These are phyloP conservation scores for Actinostola sp. DNA, from an alignment of 92 coral and sea anemone genomes.

Conservation along the genomic window DNA sequence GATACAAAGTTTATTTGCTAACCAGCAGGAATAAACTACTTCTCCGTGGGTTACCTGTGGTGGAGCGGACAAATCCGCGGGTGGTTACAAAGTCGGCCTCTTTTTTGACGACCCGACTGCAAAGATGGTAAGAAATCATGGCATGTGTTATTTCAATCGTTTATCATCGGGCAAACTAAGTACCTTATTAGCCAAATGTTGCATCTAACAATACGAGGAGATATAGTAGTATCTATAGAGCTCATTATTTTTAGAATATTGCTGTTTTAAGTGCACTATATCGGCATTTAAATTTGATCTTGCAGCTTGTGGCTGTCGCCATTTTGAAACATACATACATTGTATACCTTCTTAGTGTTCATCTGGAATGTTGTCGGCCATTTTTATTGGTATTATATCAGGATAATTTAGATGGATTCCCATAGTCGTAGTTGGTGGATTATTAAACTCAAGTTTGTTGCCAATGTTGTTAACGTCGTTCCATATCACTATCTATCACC, in stretches of 20 bases:
- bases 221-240: background rate
- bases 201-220: background rate
- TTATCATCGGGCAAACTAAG: conserved; percentile 55
- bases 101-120: conserved; percentile 73
- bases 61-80: conserved; percentile 26
- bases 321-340: too few relatives aligned
- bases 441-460: too few relatives aligned
- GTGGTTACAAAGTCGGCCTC: conserved; percentile 74
- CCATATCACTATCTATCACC: too few relatives aligned
- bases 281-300: background rate
- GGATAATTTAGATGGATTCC: background rate
- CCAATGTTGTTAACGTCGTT: too few relatives aligned
- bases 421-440: too few relatives aligned
- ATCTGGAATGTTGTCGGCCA: background rate
- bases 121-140: conserved; percentile 68
- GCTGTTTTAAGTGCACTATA: background rate
- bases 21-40: background rate
- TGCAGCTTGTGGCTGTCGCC: background rate
- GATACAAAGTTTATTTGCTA: background rate
- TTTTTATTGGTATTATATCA: background rate
- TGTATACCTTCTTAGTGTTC: too few relatives aligned
- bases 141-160: conserved; percentile 39
- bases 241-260: background rate
- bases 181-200: background rate
- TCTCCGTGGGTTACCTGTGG: conserved; percentile 16